A percentile compares a stretch with the other conserved stretches of the same genome.
Conservation (phyloP, 1,140 invertebrate species). For the Brachionus asplanchnoidis region DNA sequence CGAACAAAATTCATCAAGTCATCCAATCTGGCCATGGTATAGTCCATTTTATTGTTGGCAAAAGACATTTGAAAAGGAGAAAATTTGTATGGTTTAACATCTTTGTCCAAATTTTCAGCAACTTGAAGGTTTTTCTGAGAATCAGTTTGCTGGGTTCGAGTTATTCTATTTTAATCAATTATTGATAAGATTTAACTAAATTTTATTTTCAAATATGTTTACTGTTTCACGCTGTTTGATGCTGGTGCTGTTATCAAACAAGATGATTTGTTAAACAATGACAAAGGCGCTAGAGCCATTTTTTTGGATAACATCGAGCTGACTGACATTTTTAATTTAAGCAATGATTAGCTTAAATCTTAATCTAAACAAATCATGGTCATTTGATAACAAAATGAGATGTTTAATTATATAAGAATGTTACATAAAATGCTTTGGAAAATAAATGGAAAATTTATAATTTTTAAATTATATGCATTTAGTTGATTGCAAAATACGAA, state of each 20-base stretch:
- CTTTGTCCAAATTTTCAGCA: background rate
- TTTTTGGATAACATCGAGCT: conserved; percentile 15
- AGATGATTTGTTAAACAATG: background rate
- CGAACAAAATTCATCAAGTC: conserved; percentile 91
- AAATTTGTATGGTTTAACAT: conserved; percentile 33
- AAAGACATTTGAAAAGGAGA: conserved; percentile 37
- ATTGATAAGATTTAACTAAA: too few species aligned
- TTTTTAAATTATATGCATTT: background rate
- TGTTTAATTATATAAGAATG: background rate
- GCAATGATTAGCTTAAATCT: background rate
- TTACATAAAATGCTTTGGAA: background rate
- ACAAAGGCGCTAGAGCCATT: conserved; percentile 2
- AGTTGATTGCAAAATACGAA: too few species aligned
- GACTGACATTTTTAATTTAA: conserved; percentile 18
- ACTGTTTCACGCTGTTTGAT: background rate
- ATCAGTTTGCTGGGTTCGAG: background rate
- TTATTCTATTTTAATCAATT: background rate
- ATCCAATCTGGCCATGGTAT: conserved; percentile 68
- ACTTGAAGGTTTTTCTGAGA: background rate
- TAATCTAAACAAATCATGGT: background rate
- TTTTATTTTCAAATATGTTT: background rate
- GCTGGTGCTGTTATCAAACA: background rate
- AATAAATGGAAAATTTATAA: background rate
- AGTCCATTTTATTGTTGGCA: conserved; percentile 59
- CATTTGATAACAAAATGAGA: background rate